phyloP scores from a whole-genome alignment of 2,888 invertebrate species.

The Oscheius sp. region DNA sequence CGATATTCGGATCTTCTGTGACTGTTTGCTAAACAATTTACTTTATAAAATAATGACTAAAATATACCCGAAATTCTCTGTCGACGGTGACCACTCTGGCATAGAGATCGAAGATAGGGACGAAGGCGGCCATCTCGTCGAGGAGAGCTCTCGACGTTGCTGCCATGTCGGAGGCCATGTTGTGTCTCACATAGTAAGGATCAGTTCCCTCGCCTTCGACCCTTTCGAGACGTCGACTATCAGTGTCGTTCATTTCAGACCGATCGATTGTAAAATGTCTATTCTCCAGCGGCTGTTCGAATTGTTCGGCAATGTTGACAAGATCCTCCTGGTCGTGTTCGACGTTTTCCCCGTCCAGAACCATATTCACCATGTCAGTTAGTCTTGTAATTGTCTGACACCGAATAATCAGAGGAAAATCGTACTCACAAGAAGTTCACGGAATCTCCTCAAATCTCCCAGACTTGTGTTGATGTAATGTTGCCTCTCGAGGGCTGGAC shows the following conservation, averaged over 20 bases:
- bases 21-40: neutral
- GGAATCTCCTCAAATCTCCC: conserved; percentile 6
- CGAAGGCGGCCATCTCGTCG: neutral
- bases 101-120: conserved; percentile 10
- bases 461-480: conserved; percentile 5
- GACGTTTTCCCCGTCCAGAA: conserved; percentile 5
- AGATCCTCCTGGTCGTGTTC: neutral
- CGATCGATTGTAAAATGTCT: neutral
- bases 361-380: neutral
- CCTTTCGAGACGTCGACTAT: neutral
- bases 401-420: neutral
- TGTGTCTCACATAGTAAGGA: conserved; percentile 17
- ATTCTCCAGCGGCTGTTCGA: conserved; percentile 14
- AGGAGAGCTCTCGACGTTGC: neutral
- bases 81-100: neutral
- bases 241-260: neutral
- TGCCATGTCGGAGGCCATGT: conserved; percentile 20
- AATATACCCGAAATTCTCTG: neutral
- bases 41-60: neutral
- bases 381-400: neutral
- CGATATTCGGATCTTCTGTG: conserved; percentile 10
- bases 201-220: neutral
- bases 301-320: neutral
- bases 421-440: neutral
- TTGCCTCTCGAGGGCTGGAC: conserved; percentile 28